phyloP scores from a whole-genome alignment of 2,888 invertebrate species.

The Quadroppia sp. region DNA sequence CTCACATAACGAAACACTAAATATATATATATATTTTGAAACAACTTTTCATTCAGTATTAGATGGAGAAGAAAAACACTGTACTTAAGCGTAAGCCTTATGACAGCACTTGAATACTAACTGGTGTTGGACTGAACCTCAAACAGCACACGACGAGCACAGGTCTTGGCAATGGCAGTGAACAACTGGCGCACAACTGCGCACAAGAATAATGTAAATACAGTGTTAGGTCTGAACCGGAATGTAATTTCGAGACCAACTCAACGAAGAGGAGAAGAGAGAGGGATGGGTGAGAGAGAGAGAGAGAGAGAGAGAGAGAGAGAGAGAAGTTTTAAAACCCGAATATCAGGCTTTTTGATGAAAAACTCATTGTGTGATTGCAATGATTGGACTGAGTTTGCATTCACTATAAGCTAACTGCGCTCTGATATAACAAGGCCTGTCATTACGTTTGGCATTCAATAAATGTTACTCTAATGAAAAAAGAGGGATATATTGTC shows the following conservation, averaged over 20 bases:
- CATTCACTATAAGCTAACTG: too few relatives aligned
- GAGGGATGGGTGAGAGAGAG: too few relatives aligned
- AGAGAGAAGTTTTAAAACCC: background rate
- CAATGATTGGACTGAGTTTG: too few relatives aligned
- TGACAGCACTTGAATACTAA: too few relatives aligned
- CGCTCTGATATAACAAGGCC: background rate
- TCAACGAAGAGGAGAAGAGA: background rate
- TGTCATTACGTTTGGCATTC: background rate
- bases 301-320: too few relatives aligned
- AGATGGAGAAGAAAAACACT: too few relatives aligned
- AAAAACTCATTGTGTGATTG: conserved; percentile 1
- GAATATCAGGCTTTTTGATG: conserved; percentile 12
- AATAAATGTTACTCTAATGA: background rate
- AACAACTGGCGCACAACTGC: background rate
- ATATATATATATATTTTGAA: too few relatives aligned
- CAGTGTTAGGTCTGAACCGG: background rate
- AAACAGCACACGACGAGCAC: background rate
- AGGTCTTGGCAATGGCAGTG: background rate
- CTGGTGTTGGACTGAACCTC: too few relatives aligned
- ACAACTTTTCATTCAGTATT: too few relatives aligned
- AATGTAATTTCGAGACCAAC: background rate
- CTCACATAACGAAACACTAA: too few relatives aligned
- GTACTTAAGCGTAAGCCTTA: too few relatives aligned
- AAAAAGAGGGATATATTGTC: background rate
- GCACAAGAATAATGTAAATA: background rate